These are phyloP conservation scores for Chanos chanos DNA, from an alignment of 2,797 vertebrate genomes.

Conservation along the genomic window DNA sequence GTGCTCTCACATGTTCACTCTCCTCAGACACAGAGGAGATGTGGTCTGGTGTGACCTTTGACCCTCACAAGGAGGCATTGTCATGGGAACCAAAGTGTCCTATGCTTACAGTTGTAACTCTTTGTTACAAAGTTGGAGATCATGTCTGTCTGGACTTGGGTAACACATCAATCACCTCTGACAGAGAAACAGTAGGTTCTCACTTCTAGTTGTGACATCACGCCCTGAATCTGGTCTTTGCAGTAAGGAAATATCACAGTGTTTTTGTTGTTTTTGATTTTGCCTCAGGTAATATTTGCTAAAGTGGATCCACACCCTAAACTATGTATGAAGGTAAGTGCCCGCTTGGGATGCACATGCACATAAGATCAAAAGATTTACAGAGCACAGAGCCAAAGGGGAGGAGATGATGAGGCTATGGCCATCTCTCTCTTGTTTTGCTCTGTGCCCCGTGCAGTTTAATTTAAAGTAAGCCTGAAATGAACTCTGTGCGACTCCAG, in stretches of 20 bases:
- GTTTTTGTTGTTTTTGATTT: not conserved
- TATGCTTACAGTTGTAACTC: conserved; percentile 24
- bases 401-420: too few species aligned
- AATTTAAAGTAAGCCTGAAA: too few species aligned
- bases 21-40: conserved; percentile 37
- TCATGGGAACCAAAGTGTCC: conserved; percentile 40
- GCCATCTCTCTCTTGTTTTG: too few species aligned
- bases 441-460: too few species aligned
- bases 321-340: conserved; percentile 48
- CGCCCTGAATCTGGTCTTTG: too few species aligned
- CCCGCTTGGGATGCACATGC: too few species aligned
- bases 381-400: too few species aligned
- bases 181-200: conserved; percentile 11
- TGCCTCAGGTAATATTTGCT: conserved; percentile 35
- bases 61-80: conserved; percentile 16
- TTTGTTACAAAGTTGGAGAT: conserved; percentile 27
- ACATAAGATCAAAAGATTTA: too few species aligned
- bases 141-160: conserved; percentile 25
- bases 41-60: conserved; percentile 41
- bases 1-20: not conserved
- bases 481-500: too few species aligned
- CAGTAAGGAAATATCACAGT: too few species aligned
- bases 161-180: conserved; percentile 10
- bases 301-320: conserved; percentile 41
- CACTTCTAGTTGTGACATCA: too few species aligned